phyloP scores from a whole-genome alignment of 2,888 invertebrate species.

The Sarcophaga rosellei region DNA sequence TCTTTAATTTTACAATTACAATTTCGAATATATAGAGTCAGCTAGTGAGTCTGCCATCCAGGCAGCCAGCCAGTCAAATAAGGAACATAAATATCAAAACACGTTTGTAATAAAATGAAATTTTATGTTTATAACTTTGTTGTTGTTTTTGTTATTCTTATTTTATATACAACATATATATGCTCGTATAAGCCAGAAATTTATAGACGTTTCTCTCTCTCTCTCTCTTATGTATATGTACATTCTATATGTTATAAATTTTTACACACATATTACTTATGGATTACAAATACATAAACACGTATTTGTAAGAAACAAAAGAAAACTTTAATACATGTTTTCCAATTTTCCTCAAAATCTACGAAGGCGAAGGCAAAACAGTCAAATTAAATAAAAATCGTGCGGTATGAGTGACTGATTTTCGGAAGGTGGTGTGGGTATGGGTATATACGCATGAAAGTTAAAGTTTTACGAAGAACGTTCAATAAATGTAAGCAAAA shows the following conservation, averaged over 20 bases:
- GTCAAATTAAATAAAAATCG: constrained; percentile 8
- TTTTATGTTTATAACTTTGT: constrained; percentile 67
- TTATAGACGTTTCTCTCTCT: neutral
- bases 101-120: constrained; percentile 67
- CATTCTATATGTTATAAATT: constrained; percentile 12
- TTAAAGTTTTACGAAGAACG: constrained; percentile 18
- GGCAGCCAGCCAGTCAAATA: neutral
- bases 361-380: neutral
- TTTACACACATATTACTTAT: constrained; percentile 58
- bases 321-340: constrained; percentile 34
- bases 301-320: constrained; percentile 52
- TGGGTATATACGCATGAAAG: neutral
- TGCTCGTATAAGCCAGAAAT: neutral
- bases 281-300: constrained; percentile 68
- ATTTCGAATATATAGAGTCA: neutral
- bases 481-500: constrained; percentile 38
- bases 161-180: neutral
- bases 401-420: neutral
- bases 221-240: neutral
- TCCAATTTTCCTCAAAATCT: neutral
- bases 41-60: neutral
- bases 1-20: constrained; percentile 48
- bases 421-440: neutral
- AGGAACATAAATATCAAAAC: constrained; percentile 44
- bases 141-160: constrained; percentile 19